Evolutionary conservation across 1,140 invertebrate genomes (phyloP), one percentile per base, ranked within the genome.

Genomic region (Alviniconcha marisindica): DNA sequence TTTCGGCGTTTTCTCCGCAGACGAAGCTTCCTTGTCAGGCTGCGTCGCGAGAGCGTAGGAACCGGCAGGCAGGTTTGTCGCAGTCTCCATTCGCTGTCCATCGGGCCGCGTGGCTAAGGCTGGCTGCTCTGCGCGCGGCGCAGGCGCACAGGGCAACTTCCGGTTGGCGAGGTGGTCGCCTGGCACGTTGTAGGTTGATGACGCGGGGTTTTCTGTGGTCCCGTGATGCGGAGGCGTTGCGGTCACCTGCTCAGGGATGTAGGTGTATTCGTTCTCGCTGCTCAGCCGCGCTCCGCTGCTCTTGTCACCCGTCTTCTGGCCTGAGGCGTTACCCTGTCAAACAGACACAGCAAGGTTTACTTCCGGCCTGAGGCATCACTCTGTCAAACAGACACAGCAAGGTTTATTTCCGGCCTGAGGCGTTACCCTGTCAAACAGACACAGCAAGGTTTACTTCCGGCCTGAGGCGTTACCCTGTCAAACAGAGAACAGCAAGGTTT

Each of bases 201-300:
- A 60, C 56, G 56, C 28, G 21, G 28, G 7, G 15, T 60, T n/a
- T n/a, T 18, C 7, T n/a, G n/a, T 14, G 56, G 56, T 60, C 56
- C 21, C 56, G 56, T 60, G 56, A 60, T 60, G n/a, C 21, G 56
- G n/a, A n/a, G n/a, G n/a, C n/a, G n/a, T n/a, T 7, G 56, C n/a
- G 56, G 21, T 18, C 5, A 7, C 18, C 28, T 60, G 56, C 28
- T 60, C 56, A 5, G 56, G 56, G 56, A 60, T 60, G 56, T 60
- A 60, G 56, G 56, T 60, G 56, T 60, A 60, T 24, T 60, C 56
- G 56, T 60, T 60, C 7, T 60, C 56, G 56, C 56, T 60, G 56
- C n/a, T n/a, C n/a, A n/a, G n/a, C n/a, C n/a, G n/a, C n/a, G n/a
- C n/a, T n/a, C n/a, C n/a, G n/a, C n/a, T n/a, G n/a, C n/a, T n/a